Percentiles rank a stretch among this genome's conserved stretches.
Evolutionary conservation across 2,888 invertebrate species (phyloP).

Genomic region (Coelinius sp.): DNA sequence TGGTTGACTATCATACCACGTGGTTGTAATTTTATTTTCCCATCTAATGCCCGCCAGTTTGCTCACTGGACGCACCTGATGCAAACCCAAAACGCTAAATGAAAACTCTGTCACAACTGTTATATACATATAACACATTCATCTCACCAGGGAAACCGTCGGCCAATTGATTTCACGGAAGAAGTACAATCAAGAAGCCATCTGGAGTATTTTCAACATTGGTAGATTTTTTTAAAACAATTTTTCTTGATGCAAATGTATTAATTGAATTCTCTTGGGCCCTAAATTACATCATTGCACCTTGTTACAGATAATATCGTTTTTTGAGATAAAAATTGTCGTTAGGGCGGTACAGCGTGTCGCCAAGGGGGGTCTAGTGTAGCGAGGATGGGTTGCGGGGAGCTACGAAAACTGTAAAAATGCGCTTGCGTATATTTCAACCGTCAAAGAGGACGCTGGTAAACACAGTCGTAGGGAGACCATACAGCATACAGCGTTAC

Average conservation of each 20-base stretch:
- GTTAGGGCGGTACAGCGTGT: background rate
- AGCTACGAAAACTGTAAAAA: slow-evolving; percentile 7
- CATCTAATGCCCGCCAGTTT: slow-evolving; percentile 34
- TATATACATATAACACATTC: background rate
- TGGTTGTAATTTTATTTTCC: slow-evolving; percentile 5
- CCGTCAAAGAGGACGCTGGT: slow-evolving; percentile 45
- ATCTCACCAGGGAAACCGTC: background rate
- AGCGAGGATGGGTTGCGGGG: background rate
- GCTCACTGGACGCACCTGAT: slow-evolving; percentile 21
- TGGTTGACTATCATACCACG: background rate
- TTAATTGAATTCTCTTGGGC: background rate
- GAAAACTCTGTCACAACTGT: background rate
- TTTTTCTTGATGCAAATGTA: no score
- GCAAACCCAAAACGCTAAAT: slow-evolving; percentile 1
- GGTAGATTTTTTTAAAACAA: no score
- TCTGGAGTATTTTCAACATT: no score
- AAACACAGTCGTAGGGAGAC: slow-evolving; percentile 39
- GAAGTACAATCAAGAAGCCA: no score
- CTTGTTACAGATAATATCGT: background rate
- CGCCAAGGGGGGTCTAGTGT: background rate
- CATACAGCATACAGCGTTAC: slow-evolving; percentile 13
- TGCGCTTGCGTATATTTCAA: slow-evolving; percentile 42
- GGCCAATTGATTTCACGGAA: background rate
- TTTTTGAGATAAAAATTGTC: background rate
- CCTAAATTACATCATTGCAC: background rate